Conservation (phyloP, 2,113 vertebrate genomes). For the Cromileptes altivelis region DNA sequence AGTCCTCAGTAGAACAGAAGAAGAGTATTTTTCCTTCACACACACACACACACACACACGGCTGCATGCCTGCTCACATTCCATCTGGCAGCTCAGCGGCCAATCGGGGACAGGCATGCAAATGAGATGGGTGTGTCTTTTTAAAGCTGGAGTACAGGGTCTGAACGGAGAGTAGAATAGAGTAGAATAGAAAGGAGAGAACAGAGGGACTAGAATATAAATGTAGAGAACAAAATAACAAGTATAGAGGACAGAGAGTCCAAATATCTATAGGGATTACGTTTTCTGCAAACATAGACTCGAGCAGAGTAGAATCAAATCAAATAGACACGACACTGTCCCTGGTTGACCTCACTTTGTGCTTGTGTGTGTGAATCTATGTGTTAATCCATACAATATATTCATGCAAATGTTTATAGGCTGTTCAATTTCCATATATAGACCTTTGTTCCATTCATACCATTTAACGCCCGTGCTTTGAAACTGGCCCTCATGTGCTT, state of each 20-base stretch:
- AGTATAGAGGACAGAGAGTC: neutral
- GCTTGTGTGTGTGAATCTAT: neutral
- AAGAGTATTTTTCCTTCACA: conserved; percentile 58
- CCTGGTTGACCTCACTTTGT: neutral
- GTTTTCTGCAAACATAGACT: neutral
- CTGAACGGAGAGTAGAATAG: conserved; percentile 80
- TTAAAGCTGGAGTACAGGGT: conserved; percentile 85
- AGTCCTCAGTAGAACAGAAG: conserved; percentile 53
- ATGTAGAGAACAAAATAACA: neutral
- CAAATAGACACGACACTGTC: neutral
- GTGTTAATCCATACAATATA: no score
- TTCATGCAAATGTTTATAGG: neutral
- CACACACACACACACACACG: conserved; percentile 5
- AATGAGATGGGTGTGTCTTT: conserved; percentile 73
- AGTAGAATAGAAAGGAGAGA: conserved; percentile 35
- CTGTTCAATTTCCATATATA: neutral
- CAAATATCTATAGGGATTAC: neutral
- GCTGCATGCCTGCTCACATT: conserved; percentile 75
- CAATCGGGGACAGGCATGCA: conserved; percentile 78
- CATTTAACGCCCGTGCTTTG: neutral
- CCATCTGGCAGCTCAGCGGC: conserved; percentile 60
- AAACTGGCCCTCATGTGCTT: neutral
- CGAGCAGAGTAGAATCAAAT: neutral
- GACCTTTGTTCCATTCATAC: neutral
- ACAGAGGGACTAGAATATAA: neutral